These are phyloP conservation scores for Mergus octosetaceus DNA, from an alignment of 2,797 vertebrate genomes.

Conservation along the genomic window DNA sequence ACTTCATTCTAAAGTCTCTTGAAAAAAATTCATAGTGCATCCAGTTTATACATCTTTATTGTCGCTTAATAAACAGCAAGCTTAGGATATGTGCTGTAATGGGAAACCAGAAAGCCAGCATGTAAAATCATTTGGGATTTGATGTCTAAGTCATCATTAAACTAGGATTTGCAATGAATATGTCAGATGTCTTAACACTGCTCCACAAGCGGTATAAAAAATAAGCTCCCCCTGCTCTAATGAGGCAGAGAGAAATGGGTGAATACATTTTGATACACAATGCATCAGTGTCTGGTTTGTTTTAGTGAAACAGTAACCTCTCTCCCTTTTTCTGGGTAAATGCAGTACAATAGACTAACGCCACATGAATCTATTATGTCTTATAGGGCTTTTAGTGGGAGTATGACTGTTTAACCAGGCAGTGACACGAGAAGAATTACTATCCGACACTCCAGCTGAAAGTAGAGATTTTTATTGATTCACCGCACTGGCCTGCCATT, in stretches of 20 bases:
- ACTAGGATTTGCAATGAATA: conserved; percentile 61
- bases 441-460: conserved; percentile 81
- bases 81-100: conserved; percentile 9
- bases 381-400: conserved; percentile 76
- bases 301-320: conserved; percentile 78
- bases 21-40: conserved; percentile 14
- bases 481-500: conserved; percentile 78
- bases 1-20: conserved; percentile 9
- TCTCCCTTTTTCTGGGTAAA: conserved; percentile 78
- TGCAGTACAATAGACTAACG: conserved; percentile 78
- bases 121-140: conserved; percentile 44
- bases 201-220: conserved; percentile 59
- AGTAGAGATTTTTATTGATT: conserved; percentile 85
- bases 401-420: conserved; percentile 85
- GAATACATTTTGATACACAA: conserved; percentile 79
- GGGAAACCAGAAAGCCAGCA: conserved; percentile 43
- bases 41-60: conserved; percentile 31
- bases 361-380: conserved; percentile 85
- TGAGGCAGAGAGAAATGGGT: conserved; percentile 64
- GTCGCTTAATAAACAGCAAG: conserved; percentile 55
- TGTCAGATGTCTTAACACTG: conserved; percentile 64
- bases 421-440: conserved; percentile 84
- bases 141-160: conserved; percentile 55
- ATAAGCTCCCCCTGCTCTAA: conserved; percentile 54
- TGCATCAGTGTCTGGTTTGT: conserved; percentile 80